These are phyloP conservation scores for Natator depressus DNA, from an alignment of 2,113 vertebrate genomes.

Conservation along the genomic window DNA sequence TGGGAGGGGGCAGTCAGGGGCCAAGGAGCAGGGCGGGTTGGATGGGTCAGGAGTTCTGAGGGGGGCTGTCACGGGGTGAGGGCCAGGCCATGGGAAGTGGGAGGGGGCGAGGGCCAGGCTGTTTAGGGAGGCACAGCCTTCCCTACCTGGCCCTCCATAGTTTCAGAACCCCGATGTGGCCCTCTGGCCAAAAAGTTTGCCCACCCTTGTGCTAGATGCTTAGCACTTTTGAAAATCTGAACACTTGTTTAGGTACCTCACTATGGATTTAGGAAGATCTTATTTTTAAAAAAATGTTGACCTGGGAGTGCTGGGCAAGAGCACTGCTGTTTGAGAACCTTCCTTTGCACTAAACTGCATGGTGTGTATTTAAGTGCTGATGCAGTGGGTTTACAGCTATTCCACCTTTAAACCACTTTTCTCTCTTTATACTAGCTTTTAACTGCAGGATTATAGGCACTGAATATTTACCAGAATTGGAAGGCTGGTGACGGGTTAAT, in stretches of 20 bases:
- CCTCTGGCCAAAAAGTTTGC: no score
- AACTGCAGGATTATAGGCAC: background rate
- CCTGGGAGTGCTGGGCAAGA: background rate
- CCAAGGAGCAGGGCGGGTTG: no score
- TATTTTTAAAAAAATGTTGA: background rate
- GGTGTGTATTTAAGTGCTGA: background rate
- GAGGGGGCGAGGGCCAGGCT: no score
- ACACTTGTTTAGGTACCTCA: background rate
- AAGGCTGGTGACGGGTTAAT: background rate
- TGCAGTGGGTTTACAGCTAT: background rate
- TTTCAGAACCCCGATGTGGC: no score
- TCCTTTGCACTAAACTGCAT: background rate
- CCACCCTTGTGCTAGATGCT: background rate
- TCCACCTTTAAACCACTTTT: background rate
- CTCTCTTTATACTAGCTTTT: background rate
- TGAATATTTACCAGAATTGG: background rate
- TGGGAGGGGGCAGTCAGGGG: no score
- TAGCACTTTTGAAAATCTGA: background rate
- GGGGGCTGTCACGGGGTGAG: no score
- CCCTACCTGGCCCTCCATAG: no score
- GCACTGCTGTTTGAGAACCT: fast-evolving
- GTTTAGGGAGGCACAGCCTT: no score
- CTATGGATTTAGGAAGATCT: background rate
- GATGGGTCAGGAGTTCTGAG: no score
- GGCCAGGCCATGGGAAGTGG: no score